phyloP scores from a whole-genome alignment of 2,113 vertebrate species.

The Ctenomys sociabilis region DNA sequence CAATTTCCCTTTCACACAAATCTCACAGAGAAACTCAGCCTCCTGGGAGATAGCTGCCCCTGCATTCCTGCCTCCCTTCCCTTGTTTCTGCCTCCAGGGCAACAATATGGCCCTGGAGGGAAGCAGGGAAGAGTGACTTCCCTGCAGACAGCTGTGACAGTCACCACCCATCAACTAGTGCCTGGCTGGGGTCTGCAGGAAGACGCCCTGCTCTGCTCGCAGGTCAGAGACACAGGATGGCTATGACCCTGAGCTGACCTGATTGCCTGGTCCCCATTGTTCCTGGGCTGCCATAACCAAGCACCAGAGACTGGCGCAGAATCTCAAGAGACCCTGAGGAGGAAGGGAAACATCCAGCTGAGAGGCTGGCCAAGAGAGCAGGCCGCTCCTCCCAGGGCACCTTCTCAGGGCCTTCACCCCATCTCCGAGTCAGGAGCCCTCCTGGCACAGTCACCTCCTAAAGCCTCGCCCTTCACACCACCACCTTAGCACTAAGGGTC shows the following conservation, averaged over 20 bases:
- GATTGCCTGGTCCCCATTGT: not conserved
- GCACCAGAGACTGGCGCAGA: not conserved
- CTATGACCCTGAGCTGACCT: not conserved
- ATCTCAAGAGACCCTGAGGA: not conserved
- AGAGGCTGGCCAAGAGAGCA: not conserved
- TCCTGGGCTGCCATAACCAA: not conserved
- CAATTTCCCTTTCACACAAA: not conserved
- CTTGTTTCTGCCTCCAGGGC: not conserved
- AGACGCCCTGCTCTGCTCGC: too few relatives aligned
- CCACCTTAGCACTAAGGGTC: not conserved
- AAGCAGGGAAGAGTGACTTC: not conserved
- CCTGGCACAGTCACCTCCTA: too few relatives aligned
- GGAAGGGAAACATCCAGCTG: not conserved
- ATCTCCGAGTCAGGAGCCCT: too few relatives aligned
- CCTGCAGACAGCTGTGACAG: not conserved
- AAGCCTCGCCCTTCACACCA: too few relatives aligned
- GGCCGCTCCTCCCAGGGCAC: not conserved
- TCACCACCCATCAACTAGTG: not conserved
- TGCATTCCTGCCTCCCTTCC: not conserved
- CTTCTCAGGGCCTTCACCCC: not conserved
- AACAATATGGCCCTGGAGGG: not conserved
- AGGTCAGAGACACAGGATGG: not conserved
- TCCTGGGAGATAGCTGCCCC: not conserved
- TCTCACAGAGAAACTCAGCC: not conserved
- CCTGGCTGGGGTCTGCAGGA: not conserved